Conservation (phyloP, 2,797 vertebrate genomes). For the Caiman crocodilus region DNA sequence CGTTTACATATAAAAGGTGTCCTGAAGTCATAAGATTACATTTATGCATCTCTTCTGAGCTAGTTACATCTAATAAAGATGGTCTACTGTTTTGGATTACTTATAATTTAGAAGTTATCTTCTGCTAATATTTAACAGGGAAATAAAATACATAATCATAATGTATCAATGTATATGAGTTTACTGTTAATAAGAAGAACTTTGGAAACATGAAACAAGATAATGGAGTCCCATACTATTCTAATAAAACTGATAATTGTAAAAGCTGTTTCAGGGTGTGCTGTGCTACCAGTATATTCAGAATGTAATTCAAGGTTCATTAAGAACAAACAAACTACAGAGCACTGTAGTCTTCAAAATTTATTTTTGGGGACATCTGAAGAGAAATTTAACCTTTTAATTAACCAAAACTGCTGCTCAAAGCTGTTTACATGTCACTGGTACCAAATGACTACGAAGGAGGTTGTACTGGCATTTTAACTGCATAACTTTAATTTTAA, state of each 20-base stretch:
- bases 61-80: not conserved
- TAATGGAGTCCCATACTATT: not conserved
- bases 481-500: not conserved
- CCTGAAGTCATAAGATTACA: not conserved
- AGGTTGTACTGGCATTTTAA: not conserved
- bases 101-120: not conserved
- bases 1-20: not conserved
- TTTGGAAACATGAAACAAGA: not conserved
- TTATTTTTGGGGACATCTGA: not conserved
- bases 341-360: not conserved
- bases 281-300: not conserved
- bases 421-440: not conserved
- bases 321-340: not conserved
- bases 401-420: not conserved
- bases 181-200: rapidly evolving
- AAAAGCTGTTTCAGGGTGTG: not conserved
- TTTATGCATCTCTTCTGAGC: not conserved
- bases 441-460: not conserved
- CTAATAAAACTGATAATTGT: not conserved
- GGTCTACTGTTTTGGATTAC: not conserved
- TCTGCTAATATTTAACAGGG: not conserved
- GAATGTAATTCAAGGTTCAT: not conserved
- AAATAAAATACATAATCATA: not conserved
- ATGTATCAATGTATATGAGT: not conserved
- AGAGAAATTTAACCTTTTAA: not conserved